Conservation (phyloP, 2,797 vertebrate genomes). For the Craterocephalus amniculus region DNA sequence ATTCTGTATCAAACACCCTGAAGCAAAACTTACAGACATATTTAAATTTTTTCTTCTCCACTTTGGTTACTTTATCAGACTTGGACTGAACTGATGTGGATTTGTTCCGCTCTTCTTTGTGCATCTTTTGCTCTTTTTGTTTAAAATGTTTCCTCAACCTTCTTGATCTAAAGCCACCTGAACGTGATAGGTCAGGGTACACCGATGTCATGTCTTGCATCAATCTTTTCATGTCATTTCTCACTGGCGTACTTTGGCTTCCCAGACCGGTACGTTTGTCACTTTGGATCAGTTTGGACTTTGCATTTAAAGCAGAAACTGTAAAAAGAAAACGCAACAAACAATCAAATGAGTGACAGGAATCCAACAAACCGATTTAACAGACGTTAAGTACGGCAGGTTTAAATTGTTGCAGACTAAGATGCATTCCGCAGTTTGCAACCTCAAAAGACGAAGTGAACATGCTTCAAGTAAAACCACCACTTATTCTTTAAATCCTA, state of each 20-base stretch:
- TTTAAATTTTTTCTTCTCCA: fast-evolving
- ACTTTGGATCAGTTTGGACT: background rate
- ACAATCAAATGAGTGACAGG: background rate
- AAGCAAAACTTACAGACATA: conserved; percentile 52
- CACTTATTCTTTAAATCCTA: too few relatives aligned
- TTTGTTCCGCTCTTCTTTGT: background rate
- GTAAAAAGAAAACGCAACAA: conserved; percentile 12
- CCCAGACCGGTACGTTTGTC: fast-evolving
- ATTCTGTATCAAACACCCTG: conserved; percentile 38
- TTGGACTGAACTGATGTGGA: background rate
- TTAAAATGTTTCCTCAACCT: background rate
- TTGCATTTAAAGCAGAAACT: conserved; percentile 31
- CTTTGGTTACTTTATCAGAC: background rate
- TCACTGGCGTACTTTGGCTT: background rate
- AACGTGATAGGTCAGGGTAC: background rate
- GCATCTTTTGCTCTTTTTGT: background rate
- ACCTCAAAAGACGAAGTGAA: background rate
- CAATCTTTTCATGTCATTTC: conserved; percentile 14
- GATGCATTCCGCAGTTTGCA: background rate
- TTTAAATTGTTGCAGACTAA: background rate
- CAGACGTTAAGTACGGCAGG: background rate
- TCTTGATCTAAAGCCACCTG: background rate
- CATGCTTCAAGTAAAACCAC: too few relatives aligned
- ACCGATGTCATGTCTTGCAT: conserved; percentile 14
- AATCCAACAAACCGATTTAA: background rate